Percentiles rank a stretch among this genome's conserved stretches.
These are phyloP conservation scores for Parus major DNA, from an alignment of 2,113 vertebrate genomes.

Conservation along the genomic window DNA sequence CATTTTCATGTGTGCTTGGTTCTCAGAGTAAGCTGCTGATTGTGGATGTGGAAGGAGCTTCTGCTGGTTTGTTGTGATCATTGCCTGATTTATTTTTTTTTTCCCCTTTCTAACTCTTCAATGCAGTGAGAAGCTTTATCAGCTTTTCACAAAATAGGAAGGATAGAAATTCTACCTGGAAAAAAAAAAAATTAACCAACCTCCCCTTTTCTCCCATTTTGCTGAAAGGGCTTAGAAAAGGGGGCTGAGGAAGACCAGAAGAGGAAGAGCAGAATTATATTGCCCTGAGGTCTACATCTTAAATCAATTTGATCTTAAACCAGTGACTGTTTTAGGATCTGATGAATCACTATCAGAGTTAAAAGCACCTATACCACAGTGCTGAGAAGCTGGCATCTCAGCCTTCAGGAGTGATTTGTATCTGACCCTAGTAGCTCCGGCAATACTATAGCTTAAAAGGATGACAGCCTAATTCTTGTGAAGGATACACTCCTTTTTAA, in stretches of 20 bases:
- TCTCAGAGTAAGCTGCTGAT: neutral
- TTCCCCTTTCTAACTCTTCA: neutral
- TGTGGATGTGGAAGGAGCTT: neutral
- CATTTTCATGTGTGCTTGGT: neutral
- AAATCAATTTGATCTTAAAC: neutral
- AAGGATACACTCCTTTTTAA: neutral
- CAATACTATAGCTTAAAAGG: neutral
- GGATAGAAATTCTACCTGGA: neutral
- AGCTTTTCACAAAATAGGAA: neutral
- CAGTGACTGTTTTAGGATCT: constrained; percentile 3
- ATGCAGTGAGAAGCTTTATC: neutral
- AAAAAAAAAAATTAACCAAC: neutral
- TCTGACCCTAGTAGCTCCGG: neutral
- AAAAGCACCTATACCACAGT: neutral
- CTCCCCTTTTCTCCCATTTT: neutral
- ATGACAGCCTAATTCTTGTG: neutral
- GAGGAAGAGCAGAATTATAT: neutral
- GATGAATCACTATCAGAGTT: neutral
- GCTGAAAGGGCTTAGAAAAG: neutral
- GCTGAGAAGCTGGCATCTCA: neutral
- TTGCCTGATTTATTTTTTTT: neutral
- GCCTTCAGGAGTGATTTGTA: neutral
- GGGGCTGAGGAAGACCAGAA: neutral
- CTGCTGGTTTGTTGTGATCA: neutral
- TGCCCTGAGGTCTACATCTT: neutral